Evolutionary conservation across 2,888 invertebrate genomes (phyloP).

Genomic region (Polymixis lichenea): DNA sequence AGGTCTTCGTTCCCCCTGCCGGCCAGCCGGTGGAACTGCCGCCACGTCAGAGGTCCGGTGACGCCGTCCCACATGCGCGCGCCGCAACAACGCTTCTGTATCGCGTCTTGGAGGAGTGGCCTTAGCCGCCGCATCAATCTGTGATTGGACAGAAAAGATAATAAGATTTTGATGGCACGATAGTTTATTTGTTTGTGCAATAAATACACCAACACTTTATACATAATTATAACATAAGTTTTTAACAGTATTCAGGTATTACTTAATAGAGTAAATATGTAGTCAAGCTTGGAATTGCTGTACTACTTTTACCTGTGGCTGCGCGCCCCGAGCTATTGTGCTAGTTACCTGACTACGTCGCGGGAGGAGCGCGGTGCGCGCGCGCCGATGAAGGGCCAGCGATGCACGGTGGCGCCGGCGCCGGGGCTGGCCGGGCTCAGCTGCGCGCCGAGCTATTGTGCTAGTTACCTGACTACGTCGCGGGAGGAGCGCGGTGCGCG

Average conservation of each 20-base stretch:
- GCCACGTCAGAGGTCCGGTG: constrained; percentile 99
- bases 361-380: constrained; percentile 96
- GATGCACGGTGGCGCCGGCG: constrained; percentile 83
- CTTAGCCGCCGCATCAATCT: constrained; percentile 97
- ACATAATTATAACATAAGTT: too few relatives aligned
- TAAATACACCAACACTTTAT: too few relatives aligned
- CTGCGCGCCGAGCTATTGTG: constrained; percentile 70
- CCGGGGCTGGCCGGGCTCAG: constrained; percentile 36
- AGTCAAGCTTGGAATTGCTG: too few relatives aligned
- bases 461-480: constrained; percentile 92
- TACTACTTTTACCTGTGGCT: constrained; percentile 8
- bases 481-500: constrained; percentile 96
- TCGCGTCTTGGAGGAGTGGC: constrained; percentile 98
- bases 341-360: constrained; percentile 92
- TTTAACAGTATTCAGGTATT: too few relatives aligned
- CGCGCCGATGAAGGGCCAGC: constrained; percentile 96
- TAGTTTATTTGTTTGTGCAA: neutral
- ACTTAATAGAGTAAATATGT: too few relatives aligned
- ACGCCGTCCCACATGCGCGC: constrained; percentile 98
- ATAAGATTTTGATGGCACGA: too few relatives aligned
- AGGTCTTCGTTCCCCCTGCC: constrained; percentile 98
- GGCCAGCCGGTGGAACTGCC: constrained; percentile 98
- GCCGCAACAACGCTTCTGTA: constrained; percentile 97
- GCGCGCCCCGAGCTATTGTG: constrained; percentile 66
- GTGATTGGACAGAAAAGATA: constrained; percentile 8